phyloP scores from a whole-genome alignment of 2,888 invertebrate species.

The Pemphredon lugubris region DNA sequence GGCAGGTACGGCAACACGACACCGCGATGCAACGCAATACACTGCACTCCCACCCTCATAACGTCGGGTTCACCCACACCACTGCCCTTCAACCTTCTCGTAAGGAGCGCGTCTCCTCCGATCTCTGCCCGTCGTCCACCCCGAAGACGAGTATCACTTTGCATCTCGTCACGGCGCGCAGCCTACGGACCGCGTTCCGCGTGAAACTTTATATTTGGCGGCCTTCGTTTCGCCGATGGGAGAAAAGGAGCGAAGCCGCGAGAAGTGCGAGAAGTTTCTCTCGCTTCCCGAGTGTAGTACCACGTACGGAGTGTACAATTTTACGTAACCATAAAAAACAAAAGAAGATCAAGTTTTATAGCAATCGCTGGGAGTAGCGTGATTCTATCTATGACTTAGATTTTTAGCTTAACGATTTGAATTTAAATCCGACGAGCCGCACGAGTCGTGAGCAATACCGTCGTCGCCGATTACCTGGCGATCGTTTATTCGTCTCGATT shows the following conservation, averaged over 20 bases:
- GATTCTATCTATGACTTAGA: too few species aligned
- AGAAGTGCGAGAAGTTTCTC: not conserved
- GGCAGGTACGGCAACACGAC: conserved; percentile 73
- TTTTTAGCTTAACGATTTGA: too few species aligned
- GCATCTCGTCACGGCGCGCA: conserved; percentile 57
- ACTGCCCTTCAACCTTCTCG: conserved; percentile 62
- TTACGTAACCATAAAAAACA: too few species aligned
- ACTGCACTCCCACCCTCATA: conserved; percentile 47
- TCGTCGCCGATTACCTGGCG: too few species aligned
- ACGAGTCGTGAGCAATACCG: too few species aligned
- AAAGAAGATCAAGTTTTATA: too few species aligned
- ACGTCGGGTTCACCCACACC: conserved; percentile 45
- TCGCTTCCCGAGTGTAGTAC: not conserved
- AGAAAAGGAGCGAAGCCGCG: conserved; percentile 29
- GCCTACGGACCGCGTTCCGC: conserved; percentile 45
- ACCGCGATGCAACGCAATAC: conserved; percentile 64
- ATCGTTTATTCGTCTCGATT: too few species aligned
- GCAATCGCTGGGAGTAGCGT: too few species aligned
- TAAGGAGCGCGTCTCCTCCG: conserved; percentile 50
- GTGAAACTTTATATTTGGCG: conserved; percentile 58
- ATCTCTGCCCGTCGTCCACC: conserved; percentile 47
- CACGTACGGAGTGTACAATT: not conserved
- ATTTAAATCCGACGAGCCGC: too few species aligned
- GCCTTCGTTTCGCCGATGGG: conserved; percentile 44
- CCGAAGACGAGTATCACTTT: conserved; percentile 59